Conservation (phyloP, 2,888 invertebrate genomes). For the Smittia aterrima region DNA sequence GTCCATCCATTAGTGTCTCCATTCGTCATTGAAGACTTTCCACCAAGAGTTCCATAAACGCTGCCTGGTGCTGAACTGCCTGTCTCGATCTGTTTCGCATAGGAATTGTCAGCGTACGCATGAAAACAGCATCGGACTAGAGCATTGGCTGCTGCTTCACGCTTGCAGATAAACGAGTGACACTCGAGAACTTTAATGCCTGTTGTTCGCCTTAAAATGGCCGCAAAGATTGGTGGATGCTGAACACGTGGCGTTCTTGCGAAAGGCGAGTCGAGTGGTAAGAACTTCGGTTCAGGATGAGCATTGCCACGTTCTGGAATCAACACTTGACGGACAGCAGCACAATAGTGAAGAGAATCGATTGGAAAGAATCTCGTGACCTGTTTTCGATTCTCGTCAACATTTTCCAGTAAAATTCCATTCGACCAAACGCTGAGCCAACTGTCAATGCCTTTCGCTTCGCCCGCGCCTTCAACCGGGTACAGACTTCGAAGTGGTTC, state of each 20-base stretch:
- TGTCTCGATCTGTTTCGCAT: conserved; percentile 77
- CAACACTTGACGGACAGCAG: conserved; percentile 85
- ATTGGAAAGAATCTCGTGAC: conserved; percentile 95
- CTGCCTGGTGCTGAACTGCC: conserved; percentile 59
- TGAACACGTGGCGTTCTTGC: conserved; percentile 87
- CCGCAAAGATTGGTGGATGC: conserved; percentile 96
- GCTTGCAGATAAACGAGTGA: conserved; percentile 96
- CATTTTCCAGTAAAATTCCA: conserved; percentile 91
- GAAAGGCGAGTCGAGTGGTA: conserved; percentile 94
- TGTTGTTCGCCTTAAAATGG: conserved; percentile 89
- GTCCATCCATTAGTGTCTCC: conserved; percentile 58
- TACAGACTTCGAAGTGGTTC: conserved; percentile 94
- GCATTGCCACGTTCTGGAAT: conserved; percentile 64
- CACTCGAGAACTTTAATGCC: conserved; percentile 98
- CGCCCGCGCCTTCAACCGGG: conserved; percentile 87
- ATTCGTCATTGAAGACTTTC: conserved; percentile 49
- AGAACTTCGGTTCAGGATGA: conserved; percentile 76
- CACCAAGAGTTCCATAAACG: conserved; percentile 56
- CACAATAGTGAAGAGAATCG: conserved; percentile 92
- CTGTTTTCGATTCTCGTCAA: conserved; percentile 91
- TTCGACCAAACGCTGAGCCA: conserved; percentile 98
- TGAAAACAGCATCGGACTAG: conserved; percentile 96
- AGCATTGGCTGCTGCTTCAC: conserved; percentile 96
- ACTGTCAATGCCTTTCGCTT: conserved; percentile 88
- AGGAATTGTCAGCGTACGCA: conserved; percentile 94